Percentiles rank a stretch among this genome's conserved stretches.
Evolutionary conservation across 1,140 invertebrate genomes (phyloP).

Genomic region (Condylostylus longicornis): DNA sequence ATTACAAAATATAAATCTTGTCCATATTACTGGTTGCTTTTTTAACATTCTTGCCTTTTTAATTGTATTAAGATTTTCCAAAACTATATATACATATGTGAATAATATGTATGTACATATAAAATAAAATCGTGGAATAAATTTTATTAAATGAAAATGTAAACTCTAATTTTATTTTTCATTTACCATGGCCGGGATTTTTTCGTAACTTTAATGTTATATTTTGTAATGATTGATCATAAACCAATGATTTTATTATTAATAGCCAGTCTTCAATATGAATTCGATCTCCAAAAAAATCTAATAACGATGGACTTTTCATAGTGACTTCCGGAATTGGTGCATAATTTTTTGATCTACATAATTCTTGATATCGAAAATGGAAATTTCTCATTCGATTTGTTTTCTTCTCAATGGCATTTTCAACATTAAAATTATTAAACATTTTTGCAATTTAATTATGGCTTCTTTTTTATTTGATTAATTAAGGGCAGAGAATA

Average conservation of each 20-base stretch:
- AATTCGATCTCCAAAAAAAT: conserved; percentile 43
- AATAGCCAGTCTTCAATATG: conserved; percentile 46
- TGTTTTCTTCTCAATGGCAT: no score
- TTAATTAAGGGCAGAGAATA: no score
- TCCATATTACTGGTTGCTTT: conserved; percentile 35
- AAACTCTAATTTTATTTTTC: no score
- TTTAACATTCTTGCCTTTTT: conserved; percentile 34
- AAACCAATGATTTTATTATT: conserved; percentile 43
- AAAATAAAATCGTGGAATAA: no score
- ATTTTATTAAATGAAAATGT: no score
- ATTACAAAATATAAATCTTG: conserved; percentile 35
- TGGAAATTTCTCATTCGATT: conserved; percentile 28
- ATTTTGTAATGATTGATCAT: conserved; percentile 40
- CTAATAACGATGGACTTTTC: conserved; percentile 34
- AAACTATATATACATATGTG: conserved; percentile 13
- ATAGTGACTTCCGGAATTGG: conserved; percentile 21
- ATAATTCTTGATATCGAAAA: conserved; percentile 26
- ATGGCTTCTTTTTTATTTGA: no score
- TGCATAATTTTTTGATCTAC: conserved; percentile 23
- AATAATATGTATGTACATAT: neutral
- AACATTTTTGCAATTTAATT: no score
- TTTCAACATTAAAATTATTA: no score
- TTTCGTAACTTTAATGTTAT: conserved; percentile 33
- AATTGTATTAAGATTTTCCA: conserved; percentile 41
- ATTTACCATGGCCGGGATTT: conserved; percentile 21